Percentiles rank a stretch among this genome's conserved stretches.
phyloP scores from a whole-genome alignment of 2,888 invertebrate genomes.

The Stegophylla sp. region DNA sequence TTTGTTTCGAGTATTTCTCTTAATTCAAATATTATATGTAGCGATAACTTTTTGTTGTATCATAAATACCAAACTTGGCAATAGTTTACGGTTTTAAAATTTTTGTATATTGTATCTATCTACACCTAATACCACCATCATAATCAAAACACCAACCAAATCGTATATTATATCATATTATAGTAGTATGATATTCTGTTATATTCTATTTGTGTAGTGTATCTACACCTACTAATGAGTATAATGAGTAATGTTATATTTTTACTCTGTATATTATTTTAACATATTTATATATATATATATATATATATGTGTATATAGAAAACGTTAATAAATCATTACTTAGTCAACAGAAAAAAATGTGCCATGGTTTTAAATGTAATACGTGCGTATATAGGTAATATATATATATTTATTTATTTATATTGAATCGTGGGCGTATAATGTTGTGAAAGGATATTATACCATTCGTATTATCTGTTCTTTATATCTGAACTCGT shows the following conservation, averaged over 20 bases:
- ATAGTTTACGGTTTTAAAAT: not conserved
- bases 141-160: not conserved
- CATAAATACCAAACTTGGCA: not conserved
- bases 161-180: not conserved
- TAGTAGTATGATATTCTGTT: too few relatives aligned
- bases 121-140: not conserved
- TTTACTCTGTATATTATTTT: not conserved
- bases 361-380: conserved; percentile 37
- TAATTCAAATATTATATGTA: too few relatives aligned
- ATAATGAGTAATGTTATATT: too few relatives aligned
- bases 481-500: conserved; percentile 49
- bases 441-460: conserved; percentile 43
- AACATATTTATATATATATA: too few relatives aligned
- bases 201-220: too few relatives aligned
- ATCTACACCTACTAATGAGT: too few relatives aligned
- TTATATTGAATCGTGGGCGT: conserved; percentile 38
- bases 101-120: not conserved
- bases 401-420: too few relatives aligned
- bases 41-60: too few relatives aligned
- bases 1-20: too few relatives aligned
- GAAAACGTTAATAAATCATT: conserved; percentile 31
- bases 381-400: not conserved
- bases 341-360: conserved; percentile 3
- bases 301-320: not conserved
- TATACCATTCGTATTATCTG: conserved; percentile 38